Conservation (phyloP, 2,113 vertebrate species). For the Campylomormyrus numenius region DNA sequence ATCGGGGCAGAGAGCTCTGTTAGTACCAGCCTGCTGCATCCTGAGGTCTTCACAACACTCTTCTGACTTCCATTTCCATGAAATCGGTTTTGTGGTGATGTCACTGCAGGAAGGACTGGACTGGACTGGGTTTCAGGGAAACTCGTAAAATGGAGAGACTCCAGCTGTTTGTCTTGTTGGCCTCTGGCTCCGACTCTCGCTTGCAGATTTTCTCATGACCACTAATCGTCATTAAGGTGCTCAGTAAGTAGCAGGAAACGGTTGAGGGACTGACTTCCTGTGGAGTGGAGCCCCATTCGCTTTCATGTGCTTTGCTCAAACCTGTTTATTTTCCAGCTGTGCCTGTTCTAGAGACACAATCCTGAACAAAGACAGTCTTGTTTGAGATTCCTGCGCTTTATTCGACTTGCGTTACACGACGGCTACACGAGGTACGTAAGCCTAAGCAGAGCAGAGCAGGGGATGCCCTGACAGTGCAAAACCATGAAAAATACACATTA, state of each 20-base stretch:
- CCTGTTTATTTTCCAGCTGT: background rate
- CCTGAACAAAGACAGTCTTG: background rate
- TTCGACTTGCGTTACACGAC: background rate
- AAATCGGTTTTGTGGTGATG: background rate
- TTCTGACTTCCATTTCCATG: background rate
- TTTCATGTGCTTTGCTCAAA: background rate
- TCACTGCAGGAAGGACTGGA: background rate
- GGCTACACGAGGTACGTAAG: background rate
- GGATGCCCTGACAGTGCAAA: background rate
- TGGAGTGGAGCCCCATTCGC: background rate
- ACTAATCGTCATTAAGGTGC: background rate
- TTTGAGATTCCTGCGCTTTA: background rate
- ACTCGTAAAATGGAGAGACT: background rate
- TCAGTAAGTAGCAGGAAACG: background rate
- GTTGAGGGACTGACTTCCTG: background rate
- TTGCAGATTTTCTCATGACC: background rate
- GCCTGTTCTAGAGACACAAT: background rate
- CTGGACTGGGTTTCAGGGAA: background rate
- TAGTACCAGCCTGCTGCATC: background rate
- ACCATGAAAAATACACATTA: background rate
- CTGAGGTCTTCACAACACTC: background rate
- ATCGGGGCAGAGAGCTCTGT: constrained; percentile 2
- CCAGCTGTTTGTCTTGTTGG: background rate
- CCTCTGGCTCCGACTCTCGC: background rate
- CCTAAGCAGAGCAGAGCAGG: background rate